Percentiles rank a stretch among this genome's conserved stretches.
These are phyloP conservation scores for Matsumyia berberina DNA, from an alignment of 2,888 invertebrate species.

Conservation along the genomic window DNA sequence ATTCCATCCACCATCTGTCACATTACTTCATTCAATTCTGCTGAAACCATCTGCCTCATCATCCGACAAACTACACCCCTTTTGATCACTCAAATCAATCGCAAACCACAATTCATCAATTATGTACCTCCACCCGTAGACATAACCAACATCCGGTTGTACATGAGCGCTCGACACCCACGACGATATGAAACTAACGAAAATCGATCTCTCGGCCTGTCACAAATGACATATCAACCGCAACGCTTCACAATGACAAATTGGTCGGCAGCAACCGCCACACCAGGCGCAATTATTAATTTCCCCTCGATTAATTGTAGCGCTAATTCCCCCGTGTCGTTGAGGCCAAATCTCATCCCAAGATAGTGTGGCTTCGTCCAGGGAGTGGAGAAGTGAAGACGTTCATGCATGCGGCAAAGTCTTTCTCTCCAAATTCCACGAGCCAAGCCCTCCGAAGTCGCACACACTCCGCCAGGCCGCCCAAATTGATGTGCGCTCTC, in stretches of 20 bases:
- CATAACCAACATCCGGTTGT: slow-evolving; percentile 57
- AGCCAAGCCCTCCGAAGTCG: slow-evolving; percentile 50
- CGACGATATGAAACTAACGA: slow-evolving; percentile 30
- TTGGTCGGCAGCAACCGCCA: slow-evolving; percentile 56
- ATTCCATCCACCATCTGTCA: slow-evolving; percentile 2
- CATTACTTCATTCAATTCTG: slow-evolving; percentile 13
- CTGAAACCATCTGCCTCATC: slow-evolving; percentile 38
- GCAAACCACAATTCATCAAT: slow-evolving; percentile 43
- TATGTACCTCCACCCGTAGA: slow-evolving; percentile 26
- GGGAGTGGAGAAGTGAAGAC: slow-evolving; percentile 50
- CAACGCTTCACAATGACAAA: slow-evolving; percentile 69
- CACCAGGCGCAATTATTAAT: slow-evolving; percentile 65
- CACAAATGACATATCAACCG: slow-evolving; percentile 71
- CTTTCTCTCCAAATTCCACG: slow-evolving; percentile 42
- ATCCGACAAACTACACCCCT: not conserved
- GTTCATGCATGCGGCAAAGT: slow-evolving; percentile 21
- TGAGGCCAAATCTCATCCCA: slow-evolving; percentile 39
- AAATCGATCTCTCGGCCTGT: slow-evolving; percentile 70
- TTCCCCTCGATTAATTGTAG: slow-evolving; percentile 72
- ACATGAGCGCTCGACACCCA: slow-evolving; percentile 49
- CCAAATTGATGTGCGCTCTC: slow-evolving; percentile 42
- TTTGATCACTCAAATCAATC: slow-evolving; percentile 30
- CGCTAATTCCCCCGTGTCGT: slow-evolving; percentile 62
- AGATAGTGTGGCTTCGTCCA: slow-evolving; percentile 21
- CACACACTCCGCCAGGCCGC: slow-evolving; percentile 31